phyloP scores from a whole-genome alignment of 2,888 invertebrate species.

The Oligia strigilis region DNA sequence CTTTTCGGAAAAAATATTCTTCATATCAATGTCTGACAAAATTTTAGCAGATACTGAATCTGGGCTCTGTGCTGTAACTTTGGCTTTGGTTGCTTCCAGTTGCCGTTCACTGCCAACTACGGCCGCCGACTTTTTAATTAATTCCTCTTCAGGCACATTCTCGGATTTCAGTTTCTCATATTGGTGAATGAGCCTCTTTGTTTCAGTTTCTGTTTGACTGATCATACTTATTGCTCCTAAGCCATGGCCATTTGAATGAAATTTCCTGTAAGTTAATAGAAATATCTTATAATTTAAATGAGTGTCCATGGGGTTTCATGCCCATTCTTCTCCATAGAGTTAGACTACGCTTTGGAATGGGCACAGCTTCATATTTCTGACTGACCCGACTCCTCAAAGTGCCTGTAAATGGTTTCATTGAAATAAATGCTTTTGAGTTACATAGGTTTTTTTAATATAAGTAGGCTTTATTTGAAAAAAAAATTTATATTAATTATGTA shows the following conservation, averaged over 20 bases:
- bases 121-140: constrained; percentile 81
- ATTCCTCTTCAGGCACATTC: constrained; percentile 89
- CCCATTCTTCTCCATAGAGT: not conserved
- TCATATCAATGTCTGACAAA: constrained; percentile 76
- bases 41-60: constrained; percentile 81
- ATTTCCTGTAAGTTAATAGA: constrained; percentile 89
- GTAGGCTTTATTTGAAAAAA: not conserved
- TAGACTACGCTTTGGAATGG: not conserved
- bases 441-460: not conserved
- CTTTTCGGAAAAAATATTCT: constrained; percentile 81
- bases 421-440: not conserved
- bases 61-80: constrained; percentile 69
- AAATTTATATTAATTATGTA: not conserved
- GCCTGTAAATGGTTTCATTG: not conserved
- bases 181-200: constrained; percentile 91
- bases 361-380: not conserved
- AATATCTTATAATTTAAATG: not conserved
- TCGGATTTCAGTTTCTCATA: constrained; percentile 91
- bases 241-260: constrained; percentile 91
- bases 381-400: not conserved
- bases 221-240: constrained; percentile 90
- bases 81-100: constrained; percentile 68
- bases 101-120: constrained; percentile 76
- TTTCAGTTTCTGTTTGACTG: constrained; percentile 88
- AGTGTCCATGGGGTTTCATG: not conserved